phyloP scores from a whole-genome alignment of 2,797 vertebrate species.

The Brachymystax lenok region DNA sequence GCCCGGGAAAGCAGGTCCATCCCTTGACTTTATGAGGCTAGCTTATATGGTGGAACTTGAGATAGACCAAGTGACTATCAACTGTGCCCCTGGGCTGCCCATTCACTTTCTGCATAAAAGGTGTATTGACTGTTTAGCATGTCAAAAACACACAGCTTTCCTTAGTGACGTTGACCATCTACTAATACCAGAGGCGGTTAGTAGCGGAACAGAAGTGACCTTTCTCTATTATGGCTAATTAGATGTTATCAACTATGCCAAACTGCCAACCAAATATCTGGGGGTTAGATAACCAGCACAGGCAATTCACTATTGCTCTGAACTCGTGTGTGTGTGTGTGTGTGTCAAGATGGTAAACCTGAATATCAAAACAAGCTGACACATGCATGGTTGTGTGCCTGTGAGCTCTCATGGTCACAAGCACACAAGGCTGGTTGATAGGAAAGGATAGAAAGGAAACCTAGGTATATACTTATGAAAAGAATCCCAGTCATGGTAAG shows the following conservation, averaged over 20 bases:
- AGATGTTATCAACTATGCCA: background rate
- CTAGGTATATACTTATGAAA: background rate
- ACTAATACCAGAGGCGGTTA: constrained; percentile 6
- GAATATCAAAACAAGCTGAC: constrained; percentile 48
- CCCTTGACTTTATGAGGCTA: background rate
- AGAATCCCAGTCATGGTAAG: background rate
- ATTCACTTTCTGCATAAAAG: constrained; percentile 38
- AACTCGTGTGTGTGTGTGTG: constrained; percentile 10
- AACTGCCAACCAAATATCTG: background rate
- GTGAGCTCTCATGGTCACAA: background rate
- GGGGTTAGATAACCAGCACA: background rate
- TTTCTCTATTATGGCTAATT: constrained; percentile 30
- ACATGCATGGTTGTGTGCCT: constrained; percentile 27
- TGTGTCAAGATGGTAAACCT: constrained; percentile 36
- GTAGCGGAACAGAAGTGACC: background rate
- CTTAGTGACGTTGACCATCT: constrained; percentile 24
- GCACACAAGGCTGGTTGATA: background rate
- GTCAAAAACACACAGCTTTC: constrained; percentile 17
- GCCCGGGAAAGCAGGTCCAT: background rate
- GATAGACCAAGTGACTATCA: constrained; percentile 20
- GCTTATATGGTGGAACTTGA: background rate
- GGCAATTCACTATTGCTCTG: background rate
- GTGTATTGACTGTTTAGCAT: constrained; percentile 38
- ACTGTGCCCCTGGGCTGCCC: constrained; percentile 2
- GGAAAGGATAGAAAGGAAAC: background rate